Conservation (phyloP, 2,797 vertebrate species). For the Acomys russatus region DNA sequence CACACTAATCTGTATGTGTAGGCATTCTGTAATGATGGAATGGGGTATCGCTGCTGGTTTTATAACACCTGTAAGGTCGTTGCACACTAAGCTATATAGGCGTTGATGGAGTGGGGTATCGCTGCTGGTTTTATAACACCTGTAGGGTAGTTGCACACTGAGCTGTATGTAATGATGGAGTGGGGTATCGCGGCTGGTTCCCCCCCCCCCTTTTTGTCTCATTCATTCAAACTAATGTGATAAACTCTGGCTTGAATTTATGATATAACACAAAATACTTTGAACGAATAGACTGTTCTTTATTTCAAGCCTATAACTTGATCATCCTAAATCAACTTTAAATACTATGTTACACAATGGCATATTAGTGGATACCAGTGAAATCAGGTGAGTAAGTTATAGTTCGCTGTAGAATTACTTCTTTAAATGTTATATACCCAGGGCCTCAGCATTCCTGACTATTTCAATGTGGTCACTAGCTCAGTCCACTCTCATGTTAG, state of each 20-base stretch:
- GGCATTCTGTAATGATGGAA: too few species aligned
- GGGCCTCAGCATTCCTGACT: neutral
- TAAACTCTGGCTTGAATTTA: conserved; percentile 9
- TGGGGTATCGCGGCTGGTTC: too few species aligned
- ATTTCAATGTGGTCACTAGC: conserved; percentile 5
- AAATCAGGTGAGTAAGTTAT: conserved; percentile 14
- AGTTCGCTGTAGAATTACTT: neutral
- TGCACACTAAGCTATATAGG: too few species aligned
- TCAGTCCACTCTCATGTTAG: neutral
- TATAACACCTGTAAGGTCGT: too few species aligned
- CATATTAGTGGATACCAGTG: neutral
- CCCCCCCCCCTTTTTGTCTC: neutral
- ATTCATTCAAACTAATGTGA: conserved; percentile 52
- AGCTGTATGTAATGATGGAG: neutral
- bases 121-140: too few species aligned
- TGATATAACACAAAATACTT: neutral
- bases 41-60: too few species aligned
- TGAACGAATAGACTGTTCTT: too few species aligned
- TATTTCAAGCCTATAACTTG: too few species aligned
- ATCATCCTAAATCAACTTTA: neutral
- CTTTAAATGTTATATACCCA: conserved; percentile 1
- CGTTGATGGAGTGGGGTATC: too few species aligned
- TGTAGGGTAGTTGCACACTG: too few species aligned
- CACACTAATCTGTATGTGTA: too few species aligned
- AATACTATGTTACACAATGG: neutral